Evolutionary conservation across 2,797 vertebrate species (phyloP).

Genomic region (Muscicapa striata): DNA sequence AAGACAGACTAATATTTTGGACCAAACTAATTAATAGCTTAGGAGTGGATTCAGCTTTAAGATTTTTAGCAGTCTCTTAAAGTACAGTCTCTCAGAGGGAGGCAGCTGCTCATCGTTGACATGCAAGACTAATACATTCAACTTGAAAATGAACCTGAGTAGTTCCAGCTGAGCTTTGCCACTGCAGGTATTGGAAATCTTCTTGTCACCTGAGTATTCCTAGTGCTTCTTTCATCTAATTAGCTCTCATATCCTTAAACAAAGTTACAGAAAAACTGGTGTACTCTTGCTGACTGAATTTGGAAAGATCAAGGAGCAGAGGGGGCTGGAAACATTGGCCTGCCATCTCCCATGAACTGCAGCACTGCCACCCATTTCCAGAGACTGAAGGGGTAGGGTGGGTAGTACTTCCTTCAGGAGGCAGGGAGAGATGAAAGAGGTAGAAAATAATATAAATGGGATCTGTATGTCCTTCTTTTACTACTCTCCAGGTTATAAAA

Average conservation of each 20-base stretch:
- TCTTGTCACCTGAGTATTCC: background rate
- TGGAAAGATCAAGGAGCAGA: background rate
- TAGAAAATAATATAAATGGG: background rate
- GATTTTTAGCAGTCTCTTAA: background rate
- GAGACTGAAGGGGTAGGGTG: background rate
- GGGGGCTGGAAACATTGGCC: background rate
- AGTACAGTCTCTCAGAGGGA: background rate
- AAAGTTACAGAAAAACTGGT: background rate
- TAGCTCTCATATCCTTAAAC: background rate
- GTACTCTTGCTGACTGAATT: background rate
- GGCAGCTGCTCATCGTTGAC: background rate
- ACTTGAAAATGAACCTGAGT: background rate
- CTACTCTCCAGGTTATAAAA: background rate
- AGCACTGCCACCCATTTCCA: background rate
- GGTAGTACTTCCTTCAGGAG: background rate
- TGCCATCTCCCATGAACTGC: background rate
- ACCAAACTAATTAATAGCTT: conserved; percentile 29
- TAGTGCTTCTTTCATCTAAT: background rate
- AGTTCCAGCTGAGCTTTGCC: background rate
- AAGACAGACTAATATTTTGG: conserved; percentile 31
- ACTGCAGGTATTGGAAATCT: background rate
- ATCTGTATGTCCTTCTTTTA: background rate
- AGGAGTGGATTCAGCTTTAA: background rate
- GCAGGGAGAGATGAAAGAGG: background rate
- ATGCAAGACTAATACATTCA: background rate